These are phyloP conservation scores for Shargacucullia verbasci DNA, from an alignment of 2,888 invertebrate species.

Conservation along the genomic window DNA sequence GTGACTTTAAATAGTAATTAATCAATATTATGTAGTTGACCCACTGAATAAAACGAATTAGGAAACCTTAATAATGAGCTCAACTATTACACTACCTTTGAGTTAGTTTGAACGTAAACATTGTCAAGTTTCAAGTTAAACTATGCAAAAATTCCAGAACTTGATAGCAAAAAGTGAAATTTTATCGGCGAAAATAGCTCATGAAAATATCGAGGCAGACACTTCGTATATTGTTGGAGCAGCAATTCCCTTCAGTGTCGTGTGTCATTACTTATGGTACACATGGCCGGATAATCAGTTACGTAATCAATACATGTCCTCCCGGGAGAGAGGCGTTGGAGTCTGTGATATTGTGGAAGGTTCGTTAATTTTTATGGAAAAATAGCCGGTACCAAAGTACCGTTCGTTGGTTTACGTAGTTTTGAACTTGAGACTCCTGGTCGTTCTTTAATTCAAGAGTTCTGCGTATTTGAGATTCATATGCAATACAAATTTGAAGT, in stretches of 20 bases:
- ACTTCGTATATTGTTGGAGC: conserved; percentile 20
- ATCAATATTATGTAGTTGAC: too few relatives aligned
- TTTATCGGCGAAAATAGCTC: conserved; percentile 19
- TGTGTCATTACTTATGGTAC: conserved; percentile 46
- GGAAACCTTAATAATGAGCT: too few relatives aligned
- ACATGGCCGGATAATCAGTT: conserved; percentile 47
- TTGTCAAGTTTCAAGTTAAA: too few relatives aligned
- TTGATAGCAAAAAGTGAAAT: conserved; percentile 12
- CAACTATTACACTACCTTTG: too few relatives aligned
- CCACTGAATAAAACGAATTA: too few relatives aligned
- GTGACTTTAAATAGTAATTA: too few relatives aligned
- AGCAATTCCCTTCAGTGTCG: conserved; percentile 48
- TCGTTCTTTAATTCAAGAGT: too few relatives aligned
- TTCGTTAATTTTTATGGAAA: conserved; percentile 39
- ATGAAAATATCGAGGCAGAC: conserved; percentile 19
- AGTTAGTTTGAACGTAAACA: too few relatives aligned
- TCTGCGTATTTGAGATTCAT: too few relatives aligned
- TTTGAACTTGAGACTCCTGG: too few relatives aligned
- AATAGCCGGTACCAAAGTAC: not conserved
- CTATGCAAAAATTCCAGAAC: not conserved
- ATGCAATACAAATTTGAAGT: too few relatives aligned
- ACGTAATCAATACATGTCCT: conserved; percentile 46
- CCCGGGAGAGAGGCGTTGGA: conserved; percentile 43
- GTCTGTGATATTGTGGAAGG: conserved; percentile 26
- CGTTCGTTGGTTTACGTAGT: not conserved